Conservation (phyloP, 2,113 vertebrate genomes). For the Aramus guarauna region DNA sequence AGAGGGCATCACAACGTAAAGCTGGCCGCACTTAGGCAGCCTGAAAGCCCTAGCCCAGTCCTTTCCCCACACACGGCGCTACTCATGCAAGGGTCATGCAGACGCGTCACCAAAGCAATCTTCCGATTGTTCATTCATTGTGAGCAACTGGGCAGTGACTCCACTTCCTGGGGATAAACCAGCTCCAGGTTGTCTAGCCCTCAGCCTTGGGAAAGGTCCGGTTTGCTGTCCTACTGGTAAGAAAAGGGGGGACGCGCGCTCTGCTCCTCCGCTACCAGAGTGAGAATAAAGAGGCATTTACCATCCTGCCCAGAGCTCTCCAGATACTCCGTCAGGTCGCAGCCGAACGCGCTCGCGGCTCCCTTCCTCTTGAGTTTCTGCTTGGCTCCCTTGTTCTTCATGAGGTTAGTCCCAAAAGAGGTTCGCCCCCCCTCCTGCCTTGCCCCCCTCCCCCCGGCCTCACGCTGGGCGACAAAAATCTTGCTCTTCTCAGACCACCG, state of each 20-base stretch:
- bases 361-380: conserved; percentile 95
- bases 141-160: conserved; percentile 13
- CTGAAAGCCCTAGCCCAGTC: not conserved
- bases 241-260: not conserved
- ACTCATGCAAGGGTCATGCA: conserved; percentile 41
- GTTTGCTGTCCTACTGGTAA: not conserved
- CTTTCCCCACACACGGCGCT: not conserved
- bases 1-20: not conserved
- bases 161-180: not conserved
- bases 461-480: conserved; percentile 45
- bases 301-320: conserved; percentile 95
- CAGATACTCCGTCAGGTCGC: conserved; percentile 94
- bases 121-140: not conserved
- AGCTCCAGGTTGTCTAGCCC: not conserved
- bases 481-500: conserved; percentile 51
- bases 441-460: conserved; percentile 64
- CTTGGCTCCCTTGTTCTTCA: conserved; percentile 99
- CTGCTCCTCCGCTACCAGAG: not conserved
- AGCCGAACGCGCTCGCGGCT: conserved; percentile 90
- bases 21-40: not conserved
- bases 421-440: conserved; percentile 64
- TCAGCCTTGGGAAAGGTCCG: not conserved
- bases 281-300: conserved; percentile 74
- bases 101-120: not conserved
- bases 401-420: conserved; percentile 85